phyloP scores from a whole-genome alignment of 1,140 invertebrate genomes.

The Agrypnia vestita region DNA sequence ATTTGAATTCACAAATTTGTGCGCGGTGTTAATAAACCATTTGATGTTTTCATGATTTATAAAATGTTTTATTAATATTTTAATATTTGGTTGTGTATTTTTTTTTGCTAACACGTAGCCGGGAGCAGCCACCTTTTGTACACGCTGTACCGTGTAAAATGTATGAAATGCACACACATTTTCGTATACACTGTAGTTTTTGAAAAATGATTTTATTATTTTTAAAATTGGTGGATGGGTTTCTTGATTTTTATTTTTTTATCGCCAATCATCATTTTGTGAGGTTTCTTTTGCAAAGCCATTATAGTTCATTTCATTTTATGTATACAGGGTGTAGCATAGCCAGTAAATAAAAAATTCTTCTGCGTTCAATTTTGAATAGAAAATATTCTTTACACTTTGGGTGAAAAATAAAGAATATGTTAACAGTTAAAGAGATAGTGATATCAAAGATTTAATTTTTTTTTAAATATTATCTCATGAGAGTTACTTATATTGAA shows the following conservation, averaged over 20 bases:
- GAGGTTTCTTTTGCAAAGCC: neutral
- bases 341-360: too few species aligned
- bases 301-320: neutral
- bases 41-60: too few species aligned
- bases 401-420: too few species aligned
- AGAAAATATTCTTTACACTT: too few species aligned
- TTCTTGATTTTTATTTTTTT: neutral
- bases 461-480: too few species aligned
- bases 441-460: too few species aligned
- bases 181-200: neutral
- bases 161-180: slow-evolving; percentile 62
- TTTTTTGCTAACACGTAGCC: slow-evolving; percentile 52
- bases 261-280: neutral
- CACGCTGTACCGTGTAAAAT: slow-evolving; percentile 67
- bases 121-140: slow-evolving; percentile 68
- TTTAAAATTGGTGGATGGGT: neutral
- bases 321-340: neutral
- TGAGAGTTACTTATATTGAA: too few species aligned
- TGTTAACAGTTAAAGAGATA: too few species aligned
- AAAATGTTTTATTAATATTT: slow-evolving; percentile 2
- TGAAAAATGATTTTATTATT: neutral
- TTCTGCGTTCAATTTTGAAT: too few species aligned
- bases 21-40: too few species aligned
- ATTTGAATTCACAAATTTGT: neutral
- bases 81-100: neutral